Evolutionary conservation across 2,113 vertebrate species (phyloP).

Genomic region (Xenopus borealis): DNA sequence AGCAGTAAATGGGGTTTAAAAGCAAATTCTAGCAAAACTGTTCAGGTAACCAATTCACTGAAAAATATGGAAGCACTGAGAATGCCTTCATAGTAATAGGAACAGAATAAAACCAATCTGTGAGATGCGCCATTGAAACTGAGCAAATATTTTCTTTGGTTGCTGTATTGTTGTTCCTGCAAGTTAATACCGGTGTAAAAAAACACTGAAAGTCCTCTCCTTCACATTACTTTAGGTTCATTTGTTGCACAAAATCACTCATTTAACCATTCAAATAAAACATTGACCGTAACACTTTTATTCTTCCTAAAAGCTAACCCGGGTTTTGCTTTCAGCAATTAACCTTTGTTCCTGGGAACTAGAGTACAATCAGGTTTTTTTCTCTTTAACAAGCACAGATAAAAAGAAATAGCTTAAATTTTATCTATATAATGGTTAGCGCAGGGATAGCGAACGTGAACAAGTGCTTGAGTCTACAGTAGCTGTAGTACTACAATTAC

Average conservation of each 20-base stretch:
- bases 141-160: conserved; percentile 43
- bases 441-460: too few relatives aligned
- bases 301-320: conserved; percentile 17
- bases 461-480: too few relatives aligned
- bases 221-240: not conserved
- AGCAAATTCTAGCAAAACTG: too few relatives aligned
- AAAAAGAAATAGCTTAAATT: too few relatives aligned
- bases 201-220: not conserved
- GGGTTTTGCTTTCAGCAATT: not conserved
- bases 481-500: too few relatives aligned
- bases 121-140: not conserved
- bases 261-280: conserved; percentile 37
- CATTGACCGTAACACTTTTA: conserved; percentile 8
- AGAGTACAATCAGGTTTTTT: too few relatives aligned
- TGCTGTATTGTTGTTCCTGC: not conserved
- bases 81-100: too few relatives aligned
- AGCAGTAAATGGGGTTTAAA: too few relatives aligned
- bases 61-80: not conserved
- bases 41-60: not conserved
- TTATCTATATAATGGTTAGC: too few relatives aligned
- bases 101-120: too few relatives aligned
- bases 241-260: conserved; percentile 18
- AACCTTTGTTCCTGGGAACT: conserved; percentile 32
- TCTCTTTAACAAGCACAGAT: too few relatives aligned
- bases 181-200: conserved; percentile 11